Evolutionary conservation across 2,797 vertebrate genomes (phyloP).

Genomic region (Clarias pachynema): DNA sequence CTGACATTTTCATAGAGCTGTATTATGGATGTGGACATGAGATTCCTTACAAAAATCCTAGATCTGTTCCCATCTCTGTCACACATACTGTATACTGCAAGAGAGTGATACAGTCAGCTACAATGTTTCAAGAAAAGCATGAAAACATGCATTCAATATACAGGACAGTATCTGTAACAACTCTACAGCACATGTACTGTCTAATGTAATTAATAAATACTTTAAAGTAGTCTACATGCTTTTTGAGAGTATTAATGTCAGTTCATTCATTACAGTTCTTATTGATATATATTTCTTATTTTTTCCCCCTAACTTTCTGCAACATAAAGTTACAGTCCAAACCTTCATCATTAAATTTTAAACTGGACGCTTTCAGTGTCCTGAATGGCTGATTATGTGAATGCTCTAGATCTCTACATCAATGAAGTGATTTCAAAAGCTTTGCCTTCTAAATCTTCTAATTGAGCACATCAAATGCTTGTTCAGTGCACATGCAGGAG

Average conservation of each 20-base stretch:
- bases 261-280: neutral
- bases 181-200: neutral
- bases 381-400: constrained; percentile 24
- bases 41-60: neutral
- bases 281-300: too few relatives aligned
- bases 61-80: neutral
- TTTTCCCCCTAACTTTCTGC: neutral
- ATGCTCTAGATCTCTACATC: constrained; percentile 23
- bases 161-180: neutral
- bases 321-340: neutral
- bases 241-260: neutral
- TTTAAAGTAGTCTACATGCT: neutral
- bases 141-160: too few relatives aligned
- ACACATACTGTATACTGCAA: neutral
- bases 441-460: constrained; percentile 35
- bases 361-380: neutral
- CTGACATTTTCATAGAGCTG: neutral
- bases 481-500: neutral
- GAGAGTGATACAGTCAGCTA: neutral
- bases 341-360: neutral
- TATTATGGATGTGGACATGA: neutral
- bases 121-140: neutral
- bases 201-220: constrained; percentile 21
- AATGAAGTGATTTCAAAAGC: constrained; percentile 27
- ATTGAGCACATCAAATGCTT: constrained; percentile 36